Conservation (phyloP, 2,113 vertebrate genomes). For the Albula glossodonta region DNA sequence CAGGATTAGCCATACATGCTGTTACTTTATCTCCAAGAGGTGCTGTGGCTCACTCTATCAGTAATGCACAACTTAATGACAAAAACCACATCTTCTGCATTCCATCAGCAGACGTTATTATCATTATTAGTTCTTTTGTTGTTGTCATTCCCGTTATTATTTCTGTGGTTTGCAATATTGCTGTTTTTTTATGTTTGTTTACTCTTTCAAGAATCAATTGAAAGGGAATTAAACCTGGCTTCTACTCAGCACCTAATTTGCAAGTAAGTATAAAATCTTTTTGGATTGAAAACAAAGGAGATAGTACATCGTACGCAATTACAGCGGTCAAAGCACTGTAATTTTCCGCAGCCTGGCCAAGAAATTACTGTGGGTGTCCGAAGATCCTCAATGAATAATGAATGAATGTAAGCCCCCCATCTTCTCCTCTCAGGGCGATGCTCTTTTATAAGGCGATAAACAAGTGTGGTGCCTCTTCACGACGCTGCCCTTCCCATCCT, state of each 20-base stretch:
- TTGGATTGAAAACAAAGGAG: neutral
- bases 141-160: conserved; percentile 30
- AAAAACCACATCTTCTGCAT: neutral
- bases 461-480: conserved; percentile 6
- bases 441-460: conserved; percentile 19
- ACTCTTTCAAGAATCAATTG: conserved; percentile 23
- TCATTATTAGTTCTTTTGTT: conserved; percentile 29
- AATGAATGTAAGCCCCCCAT: conserved; percentile 16
- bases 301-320: conserved; percentile 19
- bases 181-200: neutral
- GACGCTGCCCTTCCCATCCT: conserved; percentile 21
- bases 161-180: neutral
- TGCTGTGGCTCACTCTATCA: neutral
- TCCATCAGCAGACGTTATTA: conserved; percentile 23
- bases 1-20: neutral
- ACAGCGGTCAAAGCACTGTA: conserved; percentile 27
- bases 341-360: conserved; percentile 19
- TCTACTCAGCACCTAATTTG: neutral
- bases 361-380: conserved; percentile 28
- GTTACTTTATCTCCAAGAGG: neutral
- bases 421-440: neutral
- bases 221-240: conserved; percentile 8
- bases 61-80: neutral
- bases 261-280: neutral
- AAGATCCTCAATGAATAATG: conserved; percentile 25